phyloP scores from a whole-genome alignment of 2,113 vertebrate species.

The Xenus cinereus region DNA sequence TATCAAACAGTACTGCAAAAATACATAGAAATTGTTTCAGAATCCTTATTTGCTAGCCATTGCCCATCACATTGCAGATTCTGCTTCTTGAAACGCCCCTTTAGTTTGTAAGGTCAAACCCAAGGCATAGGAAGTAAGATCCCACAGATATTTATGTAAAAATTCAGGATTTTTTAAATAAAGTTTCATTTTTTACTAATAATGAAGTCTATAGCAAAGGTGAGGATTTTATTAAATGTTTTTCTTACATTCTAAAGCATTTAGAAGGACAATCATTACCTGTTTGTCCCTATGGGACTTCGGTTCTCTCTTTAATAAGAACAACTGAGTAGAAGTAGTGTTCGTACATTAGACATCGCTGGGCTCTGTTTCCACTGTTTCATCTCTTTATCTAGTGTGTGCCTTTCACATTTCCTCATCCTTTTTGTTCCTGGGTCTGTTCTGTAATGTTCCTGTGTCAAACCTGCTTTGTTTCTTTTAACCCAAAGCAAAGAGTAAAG shows the following conservation, averaged over 20 bases:
- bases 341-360: not conserved
- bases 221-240: not conserved
- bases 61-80: not conserved
- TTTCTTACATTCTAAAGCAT: not conserved
- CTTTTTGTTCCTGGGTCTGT: not conserved
- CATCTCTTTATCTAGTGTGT: not conserved
- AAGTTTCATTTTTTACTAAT: not conserved
- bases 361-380: not conserved
- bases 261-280: not conserved
- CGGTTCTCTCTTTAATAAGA: not conserved
- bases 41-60: not conserved
- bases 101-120: not conserved
- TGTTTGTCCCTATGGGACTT: not conserved
- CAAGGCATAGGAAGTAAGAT: not conserved
- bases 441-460: not conserved
- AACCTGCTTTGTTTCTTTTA: not conserved
- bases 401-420: not conserved
- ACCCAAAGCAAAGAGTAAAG: not conserved
- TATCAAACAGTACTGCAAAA: constrained; percentile 3
- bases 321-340: not conserved
- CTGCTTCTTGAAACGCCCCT: not conserved
- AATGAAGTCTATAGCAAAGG: not conserved
- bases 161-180: not conserved
- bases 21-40: not conserved
- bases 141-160: not conserved